Conservation (phyloP, 2,888 invertebrate genomes). For the Campopleginae sp. region DNA sequence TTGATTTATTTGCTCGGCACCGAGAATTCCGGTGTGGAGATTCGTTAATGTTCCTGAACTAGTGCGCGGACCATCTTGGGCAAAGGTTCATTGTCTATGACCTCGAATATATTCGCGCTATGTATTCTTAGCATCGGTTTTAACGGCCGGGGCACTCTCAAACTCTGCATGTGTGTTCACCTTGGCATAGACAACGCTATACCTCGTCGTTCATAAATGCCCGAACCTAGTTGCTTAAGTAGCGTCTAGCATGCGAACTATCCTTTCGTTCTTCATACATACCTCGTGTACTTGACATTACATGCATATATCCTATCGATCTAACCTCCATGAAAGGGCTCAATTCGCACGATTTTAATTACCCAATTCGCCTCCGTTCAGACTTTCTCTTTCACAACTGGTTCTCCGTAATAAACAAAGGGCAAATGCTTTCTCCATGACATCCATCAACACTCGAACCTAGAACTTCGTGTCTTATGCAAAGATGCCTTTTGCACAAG, state of each 20-base stretch:
- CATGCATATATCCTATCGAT: constrained; percentile 28
- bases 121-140: constrained; percentile 50
- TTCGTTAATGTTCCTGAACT: constrained; percentile 78
- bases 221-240: constrained; percentile 78
- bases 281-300: not conserved
- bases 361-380: not conserved
- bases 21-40: constrained; percentile 18
- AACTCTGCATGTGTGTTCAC: constrained; percentile 2
- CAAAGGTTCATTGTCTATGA: constrained; percentile 79
- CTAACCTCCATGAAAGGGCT: not conserved
- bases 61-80: constrained; percentile 67
- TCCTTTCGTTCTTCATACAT: constrained; percentile 16
- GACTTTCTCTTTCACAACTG: not conserved
- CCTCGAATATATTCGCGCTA: constrained; percentile 52
- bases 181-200: constrained; percentile 21
- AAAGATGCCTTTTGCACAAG: constrained; percentile 15
- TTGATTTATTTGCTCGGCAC: constrained; percentile 24
- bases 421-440: not conserved
- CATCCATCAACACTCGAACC: constrained; percentile 20
- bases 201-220: constrained; percentile 80
- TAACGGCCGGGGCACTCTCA: constrained; percentile 43
- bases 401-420: not conserved
- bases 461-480: constrained; percentile 34
- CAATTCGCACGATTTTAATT: not conserved
- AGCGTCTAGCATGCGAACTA: constrained; percentile 77